Evolutionary conservation across 1,140 invertebrate genomes (phyloP), one percentile per base, ranked within the genome.

Genomic region (Leptinotarsa texana): DNA sequence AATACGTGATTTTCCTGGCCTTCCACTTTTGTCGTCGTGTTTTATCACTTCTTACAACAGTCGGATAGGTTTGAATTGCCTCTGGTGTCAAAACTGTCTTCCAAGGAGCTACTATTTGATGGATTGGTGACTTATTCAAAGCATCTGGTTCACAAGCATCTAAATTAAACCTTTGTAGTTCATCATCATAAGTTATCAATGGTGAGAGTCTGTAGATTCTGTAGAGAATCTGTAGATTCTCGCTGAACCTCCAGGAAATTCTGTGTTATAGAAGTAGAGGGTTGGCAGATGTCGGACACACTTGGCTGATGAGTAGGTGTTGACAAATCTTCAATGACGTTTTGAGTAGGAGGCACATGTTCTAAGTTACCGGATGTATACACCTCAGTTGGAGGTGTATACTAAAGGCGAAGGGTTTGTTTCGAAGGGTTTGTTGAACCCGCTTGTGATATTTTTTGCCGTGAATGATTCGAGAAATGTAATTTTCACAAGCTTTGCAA

Each of bases 211-310:
- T 51, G 13, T n/a, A n/a, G n/a, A n/a, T n/a, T n/a, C n/a, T n/a
- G n/a, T n/a, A n/a, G n/a, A n/a, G n/a, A n/a, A n/a, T 51, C 15
- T 72, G 24, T 72, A 72, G 71, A 72, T 72, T 72, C 71, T 72
- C 22, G 62, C 13, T 3, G 71, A 63, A 72, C 61, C 71, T 3
- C 2, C 49, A 51, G 63, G 61, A 72, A 72, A 72, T 15, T 24
- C 33, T 72, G 51, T 72, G 27, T 63, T 63, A 8, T n/a, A 63
- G 13, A 51, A 51, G 49, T 51, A 4, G 42, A 72, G 18, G 71
- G 33, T 18, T 68, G 33, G 66, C 33, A 47, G 49, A 27, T 22
- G 1, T 57, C n/a, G 18, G 49, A 71, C 69, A 71, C n/a, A n/a
- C n/a, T n/a, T n/a, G n/a, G n/a, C n/a, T n/a, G n/a, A n/a, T n/a